Base-by-base conservation (phyloP, 2,888 invertebrate species). In the Euphydryas editha region DNA sequence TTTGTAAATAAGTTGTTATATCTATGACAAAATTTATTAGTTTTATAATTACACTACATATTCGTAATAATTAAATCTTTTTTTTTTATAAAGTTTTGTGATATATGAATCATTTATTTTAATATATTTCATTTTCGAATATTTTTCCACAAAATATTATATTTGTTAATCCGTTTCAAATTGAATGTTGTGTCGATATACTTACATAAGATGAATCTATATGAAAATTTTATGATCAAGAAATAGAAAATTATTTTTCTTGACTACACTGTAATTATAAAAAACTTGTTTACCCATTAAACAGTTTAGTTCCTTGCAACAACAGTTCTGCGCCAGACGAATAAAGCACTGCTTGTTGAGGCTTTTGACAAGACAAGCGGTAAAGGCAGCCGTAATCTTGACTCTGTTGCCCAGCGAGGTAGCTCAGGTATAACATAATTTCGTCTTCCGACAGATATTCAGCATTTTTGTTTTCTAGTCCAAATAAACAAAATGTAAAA, bases 251-350 rank as follows among this genome's bases (percentile, higher is more conserved):
- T 5, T 44, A 46, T n/a, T 4, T 44, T 10, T 46, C 4, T 1
- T 46, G 6, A 2, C 44, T 7, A n/a, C n/a, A 17, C 17, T 7
- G 7, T 46, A 10, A 18, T 18, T 0, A 54, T 17, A 54, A 2
- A 11, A 17, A 36, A 10, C 18, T 47, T 4, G 11, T 10, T 80
- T 93, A 96, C 94, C 94, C 94, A 77, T 95, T 93, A 72, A 96
- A 90, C 68, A 96, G 87, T 78, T 95, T 95, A 18, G 95, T 94
- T 56, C 95, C 95, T 78, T 96, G 95, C 64, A 97, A 78, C 13
- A 97, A 83, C 71, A 97, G 94, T 73, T 96, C 96, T n/a, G 95
- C 96, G 0, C 96, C 97, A 1, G 95, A 94, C 1, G 95, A 93
- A 83, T 97, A 97, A 71, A 96, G 94, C 63, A 94, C 94, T 10